A percentile compares a stretch with the other conserved stretches of the same genome.
Conservation (phyloP, 2,888 invertebrate species). For the Troglohyphantes excavatus region DNA sequence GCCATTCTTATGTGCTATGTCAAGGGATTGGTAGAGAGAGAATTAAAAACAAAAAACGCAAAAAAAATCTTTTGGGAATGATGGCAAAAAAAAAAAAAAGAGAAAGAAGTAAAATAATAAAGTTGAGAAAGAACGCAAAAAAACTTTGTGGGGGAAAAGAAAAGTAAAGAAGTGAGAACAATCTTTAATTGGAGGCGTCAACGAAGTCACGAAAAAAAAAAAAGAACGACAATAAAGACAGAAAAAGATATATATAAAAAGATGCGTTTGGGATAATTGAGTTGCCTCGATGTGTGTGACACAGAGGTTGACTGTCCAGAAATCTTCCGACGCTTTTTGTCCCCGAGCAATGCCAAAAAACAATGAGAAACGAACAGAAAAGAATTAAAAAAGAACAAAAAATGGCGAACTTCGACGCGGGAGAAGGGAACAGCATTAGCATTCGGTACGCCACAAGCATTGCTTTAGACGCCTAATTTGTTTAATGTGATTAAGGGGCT, state of each 20-base stretch:
- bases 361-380: conserved; percentile 37
- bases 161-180: conserved; percentile 67
- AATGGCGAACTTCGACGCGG: conserved; percentile 12
- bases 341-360: conserved; percentile 48
- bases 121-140: conserved; percentile 6
- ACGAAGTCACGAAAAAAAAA: conserved; percentile 25
- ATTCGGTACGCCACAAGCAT: conserved; percentile 66
- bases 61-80: conserved; percentile 10
- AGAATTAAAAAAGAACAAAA: conserved; percentile 38
- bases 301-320: conserved; percentile 29
- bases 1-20: conserved; percentile 38
- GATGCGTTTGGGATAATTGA: conserved; percentile 65
- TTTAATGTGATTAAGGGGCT: conserved; percentile 70
- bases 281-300: conserved; percentile 59
- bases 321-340: conserved; percentile 60
- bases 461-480: conserved; percentile 73
- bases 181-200: conserved; percentile 77
- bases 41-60: conserved; percentile 53
- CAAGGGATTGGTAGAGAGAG: conserved; percentile 47
- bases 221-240: conserved; percentile 42
- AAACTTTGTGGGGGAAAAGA: conserved; percentile 1
- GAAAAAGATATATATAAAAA: conserved; percentile 24
- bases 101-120: conserved; percentile 36
- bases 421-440: conserved; percentile 57
- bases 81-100: conserved; percentile 3